These are phyloP conservation scores for Paralvinella palmiformis DNA, from an alignment of 1,140 invertebrate species.

Conservation along the genomic window DNA sequence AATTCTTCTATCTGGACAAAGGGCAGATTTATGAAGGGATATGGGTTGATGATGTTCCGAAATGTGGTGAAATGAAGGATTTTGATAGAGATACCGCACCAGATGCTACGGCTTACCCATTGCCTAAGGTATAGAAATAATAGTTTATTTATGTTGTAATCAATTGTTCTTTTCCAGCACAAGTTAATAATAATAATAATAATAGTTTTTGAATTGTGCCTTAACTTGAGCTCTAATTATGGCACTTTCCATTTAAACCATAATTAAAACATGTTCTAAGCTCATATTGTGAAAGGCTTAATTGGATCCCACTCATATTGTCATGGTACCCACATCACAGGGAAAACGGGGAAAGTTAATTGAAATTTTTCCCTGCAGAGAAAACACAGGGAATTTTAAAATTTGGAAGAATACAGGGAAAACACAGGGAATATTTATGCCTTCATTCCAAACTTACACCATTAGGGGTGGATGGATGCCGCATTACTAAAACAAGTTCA, in stretches of 20 bases:
- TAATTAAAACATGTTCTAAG: not conserved
- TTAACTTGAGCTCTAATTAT: not conserved
- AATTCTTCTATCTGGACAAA: slow-evolving; percentile 49
- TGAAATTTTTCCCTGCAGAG: too few species aligned
- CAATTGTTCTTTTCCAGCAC: not conserved
- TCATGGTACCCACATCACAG: too few species aligned
- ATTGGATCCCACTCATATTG: too few species aligned
- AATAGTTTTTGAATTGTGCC: slow-evolving; percentile 3
- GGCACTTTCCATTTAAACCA: not conserved
- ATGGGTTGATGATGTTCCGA: slow-evolving; percentile 50
- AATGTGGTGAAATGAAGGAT: slow-evolving; percentile 49
- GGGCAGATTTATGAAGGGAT: slow-evolving; percentile 50
- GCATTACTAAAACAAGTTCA: too few species aligned
- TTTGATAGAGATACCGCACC: slow-evolving; percentile 46
- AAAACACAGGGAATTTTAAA: too few species aligned
- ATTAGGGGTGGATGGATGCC: too few species aligned
- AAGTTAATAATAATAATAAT: too few species aligned
- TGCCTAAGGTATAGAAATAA: slow-evolving; percentile 38
- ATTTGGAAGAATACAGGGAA: too few species aligned
- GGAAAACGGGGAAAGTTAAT: too few species aligned
- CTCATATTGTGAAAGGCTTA: not conserved
- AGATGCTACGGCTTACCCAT: slow-evolving; percentile 46
- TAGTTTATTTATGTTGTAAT: not conserved
- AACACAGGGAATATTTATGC: too few species aligned
- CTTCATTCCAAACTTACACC: too few species aligned